Conservation (phyloP, 2,797 vertebrate species). For the Coendou prehensilis region DNA sequence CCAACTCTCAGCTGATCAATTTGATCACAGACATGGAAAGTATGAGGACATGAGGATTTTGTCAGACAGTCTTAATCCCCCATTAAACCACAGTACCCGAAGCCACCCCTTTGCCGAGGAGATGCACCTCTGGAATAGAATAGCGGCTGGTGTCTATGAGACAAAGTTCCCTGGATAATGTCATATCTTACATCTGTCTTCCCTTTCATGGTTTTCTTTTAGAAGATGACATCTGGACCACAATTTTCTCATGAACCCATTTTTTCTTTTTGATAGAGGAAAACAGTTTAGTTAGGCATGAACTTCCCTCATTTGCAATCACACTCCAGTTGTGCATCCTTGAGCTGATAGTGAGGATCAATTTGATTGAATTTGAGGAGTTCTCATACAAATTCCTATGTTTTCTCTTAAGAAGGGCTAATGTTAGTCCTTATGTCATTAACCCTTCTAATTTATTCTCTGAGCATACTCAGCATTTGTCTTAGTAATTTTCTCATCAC, state of each 20-base stretch:
- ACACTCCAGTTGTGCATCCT: background rate
- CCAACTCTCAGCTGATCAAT: conserved; percentile 1
- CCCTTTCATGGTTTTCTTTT: background rate
- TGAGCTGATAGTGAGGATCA: background rate
- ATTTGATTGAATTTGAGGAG: background rate
- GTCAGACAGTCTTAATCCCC: background rate
- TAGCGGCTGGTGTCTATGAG: background rate
- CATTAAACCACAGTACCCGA: background rate
- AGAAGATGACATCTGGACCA: background rate
- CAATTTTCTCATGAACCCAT: background rate
- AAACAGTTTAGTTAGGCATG: background rate
- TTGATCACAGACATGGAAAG: background rate
- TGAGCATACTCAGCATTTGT: background rate
- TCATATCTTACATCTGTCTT: background rate
- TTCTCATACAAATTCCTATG: background rate
- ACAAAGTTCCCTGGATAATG: background rate
- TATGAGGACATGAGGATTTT: background rate
- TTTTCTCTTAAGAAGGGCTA: background rate
- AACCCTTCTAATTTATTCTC: background rate
- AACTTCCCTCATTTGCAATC: background rate
- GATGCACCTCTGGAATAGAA: background rate
- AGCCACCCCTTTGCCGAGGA: background rate
- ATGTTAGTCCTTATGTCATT: background rate
- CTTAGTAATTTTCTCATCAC: background rate
- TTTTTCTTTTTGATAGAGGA: background rate